phyloP scores from a whole-genome alignment of 2,888 invertebrate genomes.

The Watsonalla cultraria region DNA sequence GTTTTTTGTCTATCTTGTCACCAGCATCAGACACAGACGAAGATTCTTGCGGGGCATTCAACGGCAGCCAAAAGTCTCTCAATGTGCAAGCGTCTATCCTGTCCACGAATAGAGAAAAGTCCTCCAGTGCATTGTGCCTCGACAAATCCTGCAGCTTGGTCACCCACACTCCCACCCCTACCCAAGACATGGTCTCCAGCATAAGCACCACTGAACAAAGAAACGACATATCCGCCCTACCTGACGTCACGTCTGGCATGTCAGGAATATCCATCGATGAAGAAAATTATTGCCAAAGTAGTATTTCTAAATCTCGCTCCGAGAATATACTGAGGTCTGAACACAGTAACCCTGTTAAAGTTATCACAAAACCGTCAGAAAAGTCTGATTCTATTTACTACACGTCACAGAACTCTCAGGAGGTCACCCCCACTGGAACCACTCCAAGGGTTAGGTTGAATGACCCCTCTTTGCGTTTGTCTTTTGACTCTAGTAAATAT shows the following conservation, averaged over 20 bases:
- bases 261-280: constrained; percentile 74
- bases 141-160: constrained; percentile 70
- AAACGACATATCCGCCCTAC: constrained; percentile 65
- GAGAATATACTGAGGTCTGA: constrained; percentile 71
- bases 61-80: constrained; percentile 69
- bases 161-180: constrained; percentile 73
- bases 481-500: constrained; percentile 68
- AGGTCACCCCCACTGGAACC: constrained; percentile 63
- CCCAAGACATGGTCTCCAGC: constrained; percentile 75
- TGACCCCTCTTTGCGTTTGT: constrained; percentile 61
- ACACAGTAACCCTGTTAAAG: constrained; percentile 50
- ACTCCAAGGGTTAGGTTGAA: constrained; percentile 54
- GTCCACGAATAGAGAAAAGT: constrained; percentile 64
- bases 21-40: constrained; percentile 69
- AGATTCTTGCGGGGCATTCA: constrained; percentile 71
- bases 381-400: constrained; percentile 72
- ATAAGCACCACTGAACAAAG: constrained; percentile 72
- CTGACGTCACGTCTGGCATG: constrained; percentile 71
- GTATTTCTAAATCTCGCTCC: constrained; percentile 71
- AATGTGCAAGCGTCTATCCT: constrained; percentile 66
- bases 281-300: constrained; percentile 65
- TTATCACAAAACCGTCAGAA: constrained; percentile 45
- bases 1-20: constrained; percentile 8
- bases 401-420: constrained; percentile 71
- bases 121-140: constrained; percentile 69